A percentile compares a stretch with the other conserved stretches of the same genome.
phyloP scores from a whole-genome alignment of 1,140 invertebrate genomes.

The Drosophila guanche region DNA sequence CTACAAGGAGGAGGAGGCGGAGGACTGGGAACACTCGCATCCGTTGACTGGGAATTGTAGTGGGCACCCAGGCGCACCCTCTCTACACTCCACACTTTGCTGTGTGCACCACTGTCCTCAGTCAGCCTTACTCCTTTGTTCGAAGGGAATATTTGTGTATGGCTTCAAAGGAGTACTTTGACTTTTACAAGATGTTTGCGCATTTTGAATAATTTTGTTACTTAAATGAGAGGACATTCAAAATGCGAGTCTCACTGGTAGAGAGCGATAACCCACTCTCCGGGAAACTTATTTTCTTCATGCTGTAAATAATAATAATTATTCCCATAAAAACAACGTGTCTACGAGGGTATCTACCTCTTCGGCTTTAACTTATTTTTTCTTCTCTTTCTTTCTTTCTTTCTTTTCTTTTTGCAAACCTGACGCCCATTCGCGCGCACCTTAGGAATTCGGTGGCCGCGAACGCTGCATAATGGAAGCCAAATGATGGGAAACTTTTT shows the following conservation, averaged over 20 bases:
- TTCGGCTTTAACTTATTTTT: too few relatives aligned
- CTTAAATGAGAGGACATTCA: too few relatives aligned
- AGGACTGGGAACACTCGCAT: conserved; percentile 51
- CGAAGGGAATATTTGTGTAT: background rate
- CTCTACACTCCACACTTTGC: background rate
- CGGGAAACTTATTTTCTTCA: background rate
- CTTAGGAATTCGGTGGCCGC: conserved; percentile 79
- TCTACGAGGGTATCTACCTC: too few relatives aligned
- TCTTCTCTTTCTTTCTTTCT: conserved; percentile 7
- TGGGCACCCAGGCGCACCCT: conserved; percentile 69
- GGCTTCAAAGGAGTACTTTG: too few relatives aligned
- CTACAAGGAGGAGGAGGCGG: conserved; percentile 8
- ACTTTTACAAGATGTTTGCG: too few relatives aligned
- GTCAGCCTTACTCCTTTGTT: conserved; percentile 32
- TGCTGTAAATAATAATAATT: background rate
- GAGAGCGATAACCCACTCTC: too few relatives aligned
- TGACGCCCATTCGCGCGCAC: conserved; percentile 62
- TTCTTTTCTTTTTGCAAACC: conserved; percentile 41
- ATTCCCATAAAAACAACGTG: too few relatives aligned
- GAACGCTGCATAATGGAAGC: conserved; percentile 80
- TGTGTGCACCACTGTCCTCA: background rate
- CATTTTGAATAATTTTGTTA: too few relatives aligned
- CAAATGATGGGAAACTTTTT: conserved; percentile 82
- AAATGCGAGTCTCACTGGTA: too few relatives aligned
- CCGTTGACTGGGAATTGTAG: conserved; percentile 72